Evolutionary conservation across 2,797 vertebrate species (phyloP), one percentile per base, ranked within the genome.

Genomic region (Falco concolor): DNA sequence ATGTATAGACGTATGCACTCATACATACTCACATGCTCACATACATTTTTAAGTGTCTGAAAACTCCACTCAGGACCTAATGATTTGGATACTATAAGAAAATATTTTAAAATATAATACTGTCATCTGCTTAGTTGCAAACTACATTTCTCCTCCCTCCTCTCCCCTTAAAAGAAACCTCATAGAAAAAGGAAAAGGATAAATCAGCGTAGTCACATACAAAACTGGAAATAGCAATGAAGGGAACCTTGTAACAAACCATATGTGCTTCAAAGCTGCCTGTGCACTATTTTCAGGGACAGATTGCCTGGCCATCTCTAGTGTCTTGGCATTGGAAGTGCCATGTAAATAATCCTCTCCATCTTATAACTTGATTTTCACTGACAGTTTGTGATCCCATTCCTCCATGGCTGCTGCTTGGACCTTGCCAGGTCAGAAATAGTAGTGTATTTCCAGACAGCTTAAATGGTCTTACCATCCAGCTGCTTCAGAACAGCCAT

Each of bases 1-100:
- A 12, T 5, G 4, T 10, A 8, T 5, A 14, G 4, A 24, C 3
- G 8, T 1, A 1, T 9, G 2, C 13, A 32, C 13, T 45, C 6
- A 5, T 42, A 17, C 6, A 18, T 36, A 19, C 8, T 68, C 6
- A 44, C 10, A 44, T n/a, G 8, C 10, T 40, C 11, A 53, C 13
- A 9, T 5, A 1, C 13, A 32, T 63, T 87, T 70, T 80, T n/a
- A 64, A 45, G 24, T 21, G 13, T 45, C 10, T 68, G 15, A 74
- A 74, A 78, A 45, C 34, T 81, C 38, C 23, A 21, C n/a, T 68
- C 52, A 45, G 42, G 38, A 89, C 34, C 5, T 45, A 30, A 69
- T 20, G 9, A 2, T 1, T 36, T 77, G 20, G 27, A 52, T 90
- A 13, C 7, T 50, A 0, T 34, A 60, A 44, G 18, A 75, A 82